These are phyloP conservation scores for Bellardia pandia DNA, from an alignment of 2,888 invertebrate species.

Conservation along the genomic window DNA sequence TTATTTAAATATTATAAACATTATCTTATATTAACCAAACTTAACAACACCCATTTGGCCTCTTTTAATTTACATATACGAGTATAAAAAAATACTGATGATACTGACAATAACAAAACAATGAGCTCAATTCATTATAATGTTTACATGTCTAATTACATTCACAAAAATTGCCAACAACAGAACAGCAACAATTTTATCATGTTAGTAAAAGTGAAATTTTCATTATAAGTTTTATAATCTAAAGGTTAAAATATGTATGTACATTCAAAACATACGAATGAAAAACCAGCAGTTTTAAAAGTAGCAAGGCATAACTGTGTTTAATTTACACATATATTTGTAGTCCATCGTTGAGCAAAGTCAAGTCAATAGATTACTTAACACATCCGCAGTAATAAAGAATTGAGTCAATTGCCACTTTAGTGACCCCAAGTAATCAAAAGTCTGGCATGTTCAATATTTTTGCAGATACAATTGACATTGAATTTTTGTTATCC, in stretches of 20 bases:
- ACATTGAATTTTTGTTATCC: too few species aligned
- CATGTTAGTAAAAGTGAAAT: conserved; percentile 70
- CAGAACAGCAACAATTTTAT: not conserved
- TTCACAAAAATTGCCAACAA: conserved; percentile 29
- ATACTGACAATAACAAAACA: not conserved
- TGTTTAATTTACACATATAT: too few species aligned
- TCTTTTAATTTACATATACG: not conserved
- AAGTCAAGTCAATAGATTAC: too few species aligned
- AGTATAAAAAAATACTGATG: not conserved
- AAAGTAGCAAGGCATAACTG: too few species aligned
- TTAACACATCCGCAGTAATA: too few species aligned
- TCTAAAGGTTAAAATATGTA: conserved; percentile 30
- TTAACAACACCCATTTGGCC: conserved; percentile 21
- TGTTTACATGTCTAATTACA: conserved; percentile 59
- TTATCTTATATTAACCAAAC: not conserved
- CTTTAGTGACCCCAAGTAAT: too few species aligned
- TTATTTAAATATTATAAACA: not conserved
- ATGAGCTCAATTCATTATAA: conserved; percentile 11
- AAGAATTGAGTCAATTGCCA: too few species aligned
- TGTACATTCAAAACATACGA: not conserved
- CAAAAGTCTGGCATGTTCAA: too few species aligned
- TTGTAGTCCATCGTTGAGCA: too few species aligned
- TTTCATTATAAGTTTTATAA: conserved; percentile 33
- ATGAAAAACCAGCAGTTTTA: not conserved
- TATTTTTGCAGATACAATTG: too few species aligned